phyloP scores from a whole-genome alignment of 2,113 vertebrate genomes.

The Numenius arquata region DNA sequence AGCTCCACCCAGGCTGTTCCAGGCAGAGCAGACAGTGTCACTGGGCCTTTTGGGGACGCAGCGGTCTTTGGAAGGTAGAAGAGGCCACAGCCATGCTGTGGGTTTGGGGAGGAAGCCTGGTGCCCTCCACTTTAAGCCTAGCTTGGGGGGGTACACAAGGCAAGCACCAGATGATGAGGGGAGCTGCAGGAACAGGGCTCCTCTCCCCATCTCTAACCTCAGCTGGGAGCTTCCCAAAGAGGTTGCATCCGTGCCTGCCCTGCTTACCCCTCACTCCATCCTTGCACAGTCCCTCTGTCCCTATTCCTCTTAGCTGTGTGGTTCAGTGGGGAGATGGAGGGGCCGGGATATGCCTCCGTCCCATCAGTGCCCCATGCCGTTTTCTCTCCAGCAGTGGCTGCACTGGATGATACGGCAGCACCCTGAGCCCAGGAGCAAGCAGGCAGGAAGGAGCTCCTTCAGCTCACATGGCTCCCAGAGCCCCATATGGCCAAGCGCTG shows the following conservation, averaged over 20 bases:
- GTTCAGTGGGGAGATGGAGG: not conserved
- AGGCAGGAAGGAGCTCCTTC: not conserved
- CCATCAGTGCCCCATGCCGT: not conserved
- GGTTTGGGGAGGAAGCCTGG: not conserved
- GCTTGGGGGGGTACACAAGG: not conserved
- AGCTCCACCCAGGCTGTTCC: not conserved
- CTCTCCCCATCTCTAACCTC: not conserved
- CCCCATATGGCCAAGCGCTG: not conserved
- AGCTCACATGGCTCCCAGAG: not conserved
- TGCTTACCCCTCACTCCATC: not conserved
- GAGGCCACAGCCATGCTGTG: not conserved
- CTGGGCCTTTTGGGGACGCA: not conserved
- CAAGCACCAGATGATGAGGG: not conserved
- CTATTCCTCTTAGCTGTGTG: not conserved
- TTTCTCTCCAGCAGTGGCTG: not conserved
- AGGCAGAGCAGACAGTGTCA: not conserved
- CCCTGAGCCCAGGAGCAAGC: not conserved
- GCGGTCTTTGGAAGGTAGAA: not conserved
- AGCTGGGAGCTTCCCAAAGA: not conserved
- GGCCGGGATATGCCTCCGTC: not conserved
- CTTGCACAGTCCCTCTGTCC: not conserved
- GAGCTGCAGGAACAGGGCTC: not conserved
- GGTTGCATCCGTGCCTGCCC: rapidly evolving
- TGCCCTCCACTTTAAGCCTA: not conserved
- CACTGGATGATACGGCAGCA: not conserved